Conservation (phyloP, 2,888 invertebrate genomes). For the Athalia cordata region DNA sequence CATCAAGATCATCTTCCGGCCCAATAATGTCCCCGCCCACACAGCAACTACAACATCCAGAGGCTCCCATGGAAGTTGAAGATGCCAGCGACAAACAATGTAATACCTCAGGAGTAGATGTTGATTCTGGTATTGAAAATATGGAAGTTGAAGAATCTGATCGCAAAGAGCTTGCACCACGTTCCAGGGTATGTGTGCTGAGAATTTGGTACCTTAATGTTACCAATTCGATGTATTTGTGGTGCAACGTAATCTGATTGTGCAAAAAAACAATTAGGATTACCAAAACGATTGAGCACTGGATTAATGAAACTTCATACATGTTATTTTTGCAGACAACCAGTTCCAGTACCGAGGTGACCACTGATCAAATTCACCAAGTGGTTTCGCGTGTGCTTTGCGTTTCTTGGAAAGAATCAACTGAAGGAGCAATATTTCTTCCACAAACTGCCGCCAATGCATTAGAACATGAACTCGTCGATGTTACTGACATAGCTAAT, state of each 20-base stretch:
- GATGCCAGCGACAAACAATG: constrained; percentile 74
- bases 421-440: constrained; percentile 73
- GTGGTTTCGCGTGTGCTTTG: constrained; percentile 83
- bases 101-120: constrained; percentile 77
- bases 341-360: constrained; percentile 76
- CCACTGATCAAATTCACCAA: constrained; percentile 79
- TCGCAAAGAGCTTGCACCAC: constrained; percentile 65
- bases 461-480: constrained; percentile 49
- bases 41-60: constrained; percentile 63
- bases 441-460: constrained; percentile 72
- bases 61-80: constrained; percentile 78
- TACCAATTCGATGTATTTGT: background rate
- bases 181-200: constrained; percentile 64
- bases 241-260: too few species aligned
- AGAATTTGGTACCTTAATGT: constrained; percentile 53
- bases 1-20: constrained; percentile 59
- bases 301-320: too few species aligned
- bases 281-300: too few species aligned
- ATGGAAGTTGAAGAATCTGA: constrained; percentile 81
- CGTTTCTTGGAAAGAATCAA: constrained; percentile 79
- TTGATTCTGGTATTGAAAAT: constrained; percentile 84
- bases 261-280: too few species aligned
- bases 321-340: constrained; percentile 62
- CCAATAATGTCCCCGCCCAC: constrained; percentile 64
- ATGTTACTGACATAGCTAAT: constrained; percentile 64